Percentiles rank a stretch among this genome's conserved stretches.
Conservation (phyloP, 1,140 invertebrate species). For the Cheumatopsyche charites region DNA sequence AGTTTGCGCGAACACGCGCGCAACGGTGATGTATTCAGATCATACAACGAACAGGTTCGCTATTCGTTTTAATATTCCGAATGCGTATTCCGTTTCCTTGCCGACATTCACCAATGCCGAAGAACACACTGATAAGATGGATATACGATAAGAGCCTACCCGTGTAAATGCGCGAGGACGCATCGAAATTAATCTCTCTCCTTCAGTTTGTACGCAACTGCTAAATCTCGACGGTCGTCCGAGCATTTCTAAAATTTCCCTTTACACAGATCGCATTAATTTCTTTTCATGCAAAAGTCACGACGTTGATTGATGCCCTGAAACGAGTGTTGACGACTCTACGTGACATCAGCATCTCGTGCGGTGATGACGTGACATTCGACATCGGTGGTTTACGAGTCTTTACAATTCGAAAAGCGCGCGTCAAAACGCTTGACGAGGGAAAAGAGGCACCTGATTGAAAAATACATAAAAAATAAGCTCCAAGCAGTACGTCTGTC, state of each 20-base stretch:
- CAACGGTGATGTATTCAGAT: conserved; percentile 35
- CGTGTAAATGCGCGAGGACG: conserved; percentile 1
- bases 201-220: neutral
- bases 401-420: too few relatives aligned
- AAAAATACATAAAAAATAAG: too few relatives aligned
- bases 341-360: neutral
- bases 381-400: neutral
- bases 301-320: too few relatives aligned
- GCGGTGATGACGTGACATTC: neutral
- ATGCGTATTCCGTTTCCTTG: conserved; percentile 27
- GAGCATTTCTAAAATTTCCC: neutral
- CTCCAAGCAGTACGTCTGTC: neutral
- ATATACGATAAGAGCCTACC: conserved; percentile 4
- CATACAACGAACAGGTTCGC: conserved; percentile 32
- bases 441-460: too few relatives aligned
- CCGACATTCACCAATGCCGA: conserved; percentile 23
- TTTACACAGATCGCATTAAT: too few relatives aligned
- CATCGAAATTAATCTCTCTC: conserved; percentile 1
- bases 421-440: too few relatives aligned
- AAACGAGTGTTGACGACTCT: neutral
- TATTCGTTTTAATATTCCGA: conserved; percentile 37
- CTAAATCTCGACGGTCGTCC: neutral
- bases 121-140: conserved; percentile 28
- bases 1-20: conserved; percentile 1
- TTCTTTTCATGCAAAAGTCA: too few relatives aligned